A percentile compares a stretch with the other conserved stretches of the same genome.
These are phyloP conservation scores for Oreamnos americanus DNA, from an alignment of 2,113 vertebrate species.

Conservation along the genomic window DNA sequence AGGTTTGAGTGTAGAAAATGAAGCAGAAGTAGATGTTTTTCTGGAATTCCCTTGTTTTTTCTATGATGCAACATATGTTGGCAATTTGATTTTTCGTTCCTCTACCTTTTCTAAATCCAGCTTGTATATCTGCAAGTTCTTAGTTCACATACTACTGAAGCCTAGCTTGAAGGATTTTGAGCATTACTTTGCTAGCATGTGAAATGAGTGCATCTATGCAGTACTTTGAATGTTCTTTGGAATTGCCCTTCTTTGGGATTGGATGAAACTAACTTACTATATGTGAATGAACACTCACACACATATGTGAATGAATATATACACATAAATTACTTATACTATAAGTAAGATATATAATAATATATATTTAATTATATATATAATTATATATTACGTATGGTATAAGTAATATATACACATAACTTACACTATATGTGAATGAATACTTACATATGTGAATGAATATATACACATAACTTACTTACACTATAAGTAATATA, in stretches of 20 bases:
- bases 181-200: not conserved
- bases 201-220: not conserved
- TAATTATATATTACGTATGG: no score
- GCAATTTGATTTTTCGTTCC: not conserved
- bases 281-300: not conserved
- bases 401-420: no score
- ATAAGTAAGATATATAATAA: no score
- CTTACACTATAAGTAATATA: no score
- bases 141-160: not conserved
- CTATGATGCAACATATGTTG: not conserved
- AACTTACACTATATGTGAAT: not conserved
- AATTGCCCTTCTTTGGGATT: not conserved
- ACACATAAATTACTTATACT: no score
- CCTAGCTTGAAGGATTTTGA: not conserved
- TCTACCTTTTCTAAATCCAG: not conserved
- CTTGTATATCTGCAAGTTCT: not conserved
- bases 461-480: no score
- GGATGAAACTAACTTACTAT: not conserved
- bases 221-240: not conserved
- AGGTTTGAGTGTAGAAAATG: not conserved
- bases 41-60: not conserved
- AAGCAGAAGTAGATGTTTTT: not conserved
- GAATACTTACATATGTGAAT: no score
- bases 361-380: no score
- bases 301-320: no score